Percentiles rank a stretch among this genome's conserved stretches.
Evolutionary conservation across 2,113 vertebrate genomes (phyloP).

Genomic region (Macroglossus sobrinus): DNA sequence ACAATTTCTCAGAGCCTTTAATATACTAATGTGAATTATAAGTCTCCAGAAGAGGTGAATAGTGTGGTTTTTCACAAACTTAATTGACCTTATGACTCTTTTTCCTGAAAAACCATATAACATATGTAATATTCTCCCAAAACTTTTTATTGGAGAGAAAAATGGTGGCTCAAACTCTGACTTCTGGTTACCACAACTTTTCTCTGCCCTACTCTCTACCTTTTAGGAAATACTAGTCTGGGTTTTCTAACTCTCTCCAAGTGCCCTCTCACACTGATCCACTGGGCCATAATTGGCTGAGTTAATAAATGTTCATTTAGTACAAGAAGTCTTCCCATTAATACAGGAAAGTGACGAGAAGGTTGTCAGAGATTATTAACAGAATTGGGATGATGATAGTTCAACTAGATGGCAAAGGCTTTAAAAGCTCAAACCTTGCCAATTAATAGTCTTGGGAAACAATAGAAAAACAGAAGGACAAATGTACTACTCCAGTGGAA

Average conservation of each 20-base stretch:
- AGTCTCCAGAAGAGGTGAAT: not conserved
- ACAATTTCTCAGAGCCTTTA: not conserved
- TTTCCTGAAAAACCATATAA: not conserved
- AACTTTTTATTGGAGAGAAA: not conserved
- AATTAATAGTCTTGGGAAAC: not conserved
- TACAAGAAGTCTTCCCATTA: not conserved
- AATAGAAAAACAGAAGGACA: not conserved
- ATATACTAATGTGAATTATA: not conserved
- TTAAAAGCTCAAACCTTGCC: not conserved
- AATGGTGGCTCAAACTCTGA: not conserved
- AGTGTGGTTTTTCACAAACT: not conserved
- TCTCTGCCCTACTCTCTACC: not conserved
- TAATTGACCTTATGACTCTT: not conserved
- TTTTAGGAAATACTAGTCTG: not conserved
- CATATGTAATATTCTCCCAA: not conserved
- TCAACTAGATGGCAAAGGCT: not conserved
- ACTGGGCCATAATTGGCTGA: not conserved
- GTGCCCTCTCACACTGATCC: not conserved
- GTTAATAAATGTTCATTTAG: not conserved
- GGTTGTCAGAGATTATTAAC: not conserved
- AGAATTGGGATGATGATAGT: not conserved
- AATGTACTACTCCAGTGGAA: not conserved
- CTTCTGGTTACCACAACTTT: not conserved
- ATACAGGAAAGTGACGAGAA: not conserved
- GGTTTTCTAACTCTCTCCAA: not conserved